Evolutionary conservation across 2,888 invertebrate genomes (phyloP), one percentile per base, ranked within the genome.

Genomic region (Philereme vetulata): DNA sequence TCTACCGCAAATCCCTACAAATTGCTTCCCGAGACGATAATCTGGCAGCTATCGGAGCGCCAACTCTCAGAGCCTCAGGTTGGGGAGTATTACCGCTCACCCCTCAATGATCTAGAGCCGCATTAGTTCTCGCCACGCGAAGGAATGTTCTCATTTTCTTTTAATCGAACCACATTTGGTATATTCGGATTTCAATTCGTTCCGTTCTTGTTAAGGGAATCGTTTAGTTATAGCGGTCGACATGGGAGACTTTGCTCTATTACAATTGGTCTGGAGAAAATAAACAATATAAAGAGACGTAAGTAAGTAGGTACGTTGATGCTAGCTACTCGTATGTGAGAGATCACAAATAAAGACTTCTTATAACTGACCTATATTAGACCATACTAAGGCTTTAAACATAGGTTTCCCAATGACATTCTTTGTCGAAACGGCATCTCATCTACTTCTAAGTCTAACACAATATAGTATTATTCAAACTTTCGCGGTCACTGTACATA

Each of bases 1-100:
- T 85, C 78, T 77, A 68, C 82, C 83, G 75, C 82, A 87, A 88
- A 88, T 87, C 87, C 86, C 77, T 79, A 85, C 86, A 87, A 88
- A 88, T 87, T 87, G 86, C 83, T 83, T 70, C 64, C 72, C 76
- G 77, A 80, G 82, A 84, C 84, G 85, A 85, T 88, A 88, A 88
- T 87, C 88, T 85, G 82, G 79, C 81, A 78, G 78, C 79, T 76
- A 81, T 81, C 77, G 75, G 72, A 70, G 76, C 75, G 70, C 72
- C 70, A 70, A 71, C 70, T 70, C 68, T 67, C 66, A 64, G 72
- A 71, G 69, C 69, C 68, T 67, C 66, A 64, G 72, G 71, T 62
- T 64, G 68, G 72, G 70, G 65, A 70, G 66, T 66, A 49, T 53
- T 50, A 56, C 56, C 52, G 47, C 60, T 54, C 54, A 48, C 66